Evolutionary conservation across 1,140 invertebrate genomes (phyloP).

Genomic region (Lycorma delicatula): DNA sequence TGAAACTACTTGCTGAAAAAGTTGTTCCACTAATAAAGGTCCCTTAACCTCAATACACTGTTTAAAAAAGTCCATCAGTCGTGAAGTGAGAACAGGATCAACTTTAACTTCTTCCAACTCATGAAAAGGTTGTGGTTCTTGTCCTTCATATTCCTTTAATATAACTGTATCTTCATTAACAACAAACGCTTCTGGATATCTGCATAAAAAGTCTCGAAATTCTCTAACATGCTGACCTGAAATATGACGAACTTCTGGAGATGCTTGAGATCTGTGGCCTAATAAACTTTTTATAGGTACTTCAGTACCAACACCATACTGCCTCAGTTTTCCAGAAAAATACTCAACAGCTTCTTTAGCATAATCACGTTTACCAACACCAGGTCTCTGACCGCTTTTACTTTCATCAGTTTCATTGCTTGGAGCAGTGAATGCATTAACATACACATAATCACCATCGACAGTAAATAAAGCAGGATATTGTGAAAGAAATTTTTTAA

Average conservation of each 20-base stretch:
- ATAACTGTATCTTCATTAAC: constrained; percentile 81
- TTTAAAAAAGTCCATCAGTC: constrained; percentile 67
- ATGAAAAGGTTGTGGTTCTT: constrained; percentile 47
- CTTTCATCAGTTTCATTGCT: constrained; percentile 37
- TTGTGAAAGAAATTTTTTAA: constrained; percentile 83
- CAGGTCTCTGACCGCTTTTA: constrained; percentile 25
- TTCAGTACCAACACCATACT: constrained; percentile 82
- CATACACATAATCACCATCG: constrained; percentile 83
- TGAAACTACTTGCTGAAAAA: constrained; percentile 71
- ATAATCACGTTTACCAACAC: constrained; percentile 64
- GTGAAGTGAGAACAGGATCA: constrained; percentile 66
- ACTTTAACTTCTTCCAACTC: constrained; percentile 65
- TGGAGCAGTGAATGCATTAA: constrained; percentile 59
- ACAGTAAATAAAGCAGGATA: constrained; percentile 88
- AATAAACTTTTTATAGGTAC: constrained; percentile 88
- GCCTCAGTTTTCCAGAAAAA: constrained; percentile 81
- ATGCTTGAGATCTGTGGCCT: constrained; percentile 87
- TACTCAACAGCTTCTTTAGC: constrained; percentile 89
- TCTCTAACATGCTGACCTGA: constrained; percentile 90
- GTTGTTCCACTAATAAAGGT: constrained; percentile 71
- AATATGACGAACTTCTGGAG: constrained; percentile 90
- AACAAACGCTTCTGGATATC: constrained; percentile 78
- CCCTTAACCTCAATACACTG: constrained; percentile 68
- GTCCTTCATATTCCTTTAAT: constrained; percentile 52
- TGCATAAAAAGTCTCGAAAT: constrained; percentile 81